Percentiles rank a stretch among this genome's conserved stretches.
These are phyloP conservation scores for Drosophila novamexicana DNA, from an alignment of 1,140 invertebrate species.

Conservation along the genomic window DNA sequence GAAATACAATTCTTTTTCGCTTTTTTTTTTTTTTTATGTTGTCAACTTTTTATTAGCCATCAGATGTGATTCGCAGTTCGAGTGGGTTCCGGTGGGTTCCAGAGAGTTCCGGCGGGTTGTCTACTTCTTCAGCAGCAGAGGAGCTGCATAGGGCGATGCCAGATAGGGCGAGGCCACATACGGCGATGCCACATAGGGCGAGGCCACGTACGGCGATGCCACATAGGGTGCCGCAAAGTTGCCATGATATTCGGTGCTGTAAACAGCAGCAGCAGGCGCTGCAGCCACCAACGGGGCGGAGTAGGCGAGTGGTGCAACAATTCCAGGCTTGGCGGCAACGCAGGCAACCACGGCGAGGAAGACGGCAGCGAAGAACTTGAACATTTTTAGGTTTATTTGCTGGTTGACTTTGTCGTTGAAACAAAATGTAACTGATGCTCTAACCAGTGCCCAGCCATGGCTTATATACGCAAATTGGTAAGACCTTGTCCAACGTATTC, in stretches of 20 bases:
- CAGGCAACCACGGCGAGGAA: conserved; percentile 71
- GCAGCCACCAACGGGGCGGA: conserved; percentile 40
- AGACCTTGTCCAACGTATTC: conserved; percentile 48
- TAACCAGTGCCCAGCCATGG: not conserved
- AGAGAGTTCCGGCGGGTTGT: not conserved
- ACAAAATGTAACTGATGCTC: conserved; percentile 70
- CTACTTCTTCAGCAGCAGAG: conserved; percentile 73
- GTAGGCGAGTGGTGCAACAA: conserved; percentile 79
- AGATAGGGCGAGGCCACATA: conserved; percentile 67
- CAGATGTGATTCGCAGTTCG: conserved; percentile 31
- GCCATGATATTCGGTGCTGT: conserved; percentile 49
- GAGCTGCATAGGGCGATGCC: conserved; percentile 65
- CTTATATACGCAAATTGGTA: conserved; percentile 51
- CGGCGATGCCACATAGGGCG: conserved; percentile 56
- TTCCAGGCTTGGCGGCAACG: conserved; percentile 72
- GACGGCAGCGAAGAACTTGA: conserved; percentile 73
- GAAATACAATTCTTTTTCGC: not conserved
- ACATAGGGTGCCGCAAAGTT: conserved; percentile 52
- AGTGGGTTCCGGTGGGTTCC: not conserved
- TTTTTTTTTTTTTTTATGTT: conserved; percentile 12
- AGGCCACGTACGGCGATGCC: conserved; percentile 45
- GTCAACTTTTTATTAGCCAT: conserved; percentile 9
- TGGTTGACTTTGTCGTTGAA: conserved; percentile 50
- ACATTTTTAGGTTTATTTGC: conserved; percentile 61
- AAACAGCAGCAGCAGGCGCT: conserved; percentile 51